A percentile compares a stretch with the other conserved stretches of the same genome.
Conservation (phyloP, 2,797 vertebrate genomes). For the Streptopelia turtur region DNA sequence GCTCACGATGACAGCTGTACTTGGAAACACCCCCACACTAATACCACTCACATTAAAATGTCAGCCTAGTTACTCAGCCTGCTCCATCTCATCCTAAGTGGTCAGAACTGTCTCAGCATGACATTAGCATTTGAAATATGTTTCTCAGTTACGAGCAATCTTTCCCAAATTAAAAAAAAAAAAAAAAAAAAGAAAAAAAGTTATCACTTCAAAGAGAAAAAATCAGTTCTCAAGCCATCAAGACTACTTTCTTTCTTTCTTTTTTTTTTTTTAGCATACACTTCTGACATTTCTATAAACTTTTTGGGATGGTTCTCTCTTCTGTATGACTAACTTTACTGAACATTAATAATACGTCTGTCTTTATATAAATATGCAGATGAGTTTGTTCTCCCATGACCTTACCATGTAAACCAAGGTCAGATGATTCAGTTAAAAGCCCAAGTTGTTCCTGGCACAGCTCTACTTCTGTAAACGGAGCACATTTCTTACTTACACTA, state of each 20-base stretch:
- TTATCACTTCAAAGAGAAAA: not conserved
- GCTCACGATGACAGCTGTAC: not conserved
- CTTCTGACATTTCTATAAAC: not conserved
- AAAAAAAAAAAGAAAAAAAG: not conserved
- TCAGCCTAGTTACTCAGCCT: constrained; percentile 40
- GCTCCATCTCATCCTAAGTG: not conserved
- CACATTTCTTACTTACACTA: constrained; percentile 18
- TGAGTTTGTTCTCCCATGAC: not conserved
- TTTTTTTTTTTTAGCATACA: not conserved
- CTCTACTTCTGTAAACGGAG: not conserved
- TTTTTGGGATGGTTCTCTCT: not conserved
- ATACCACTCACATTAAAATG: constrained; percentile 26
- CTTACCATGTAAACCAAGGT: not conserved
- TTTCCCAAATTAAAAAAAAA: not conserved
- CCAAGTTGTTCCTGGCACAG: constrained; percentile 6
- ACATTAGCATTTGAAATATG: constrained; percentile 15
- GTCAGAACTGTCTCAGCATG: constrained; percentile 1
- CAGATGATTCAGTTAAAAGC: constrained; percentile 23
- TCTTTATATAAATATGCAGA: not conserved
- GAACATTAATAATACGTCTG: not conserved
- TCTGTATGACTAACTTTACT: constrained; percentile 11
- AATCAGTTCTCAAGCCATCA: not conserved
- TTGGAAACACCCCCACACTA: not conserved
- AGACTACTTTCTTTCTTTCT: not conserved
- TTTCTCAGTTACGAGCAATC: not conserved